These are phyloP conservation scores for Chloroceryle aenea DNA, from an alignment of 2,113 vertebrate genomes.

Conservation along the genomic window DNA sequence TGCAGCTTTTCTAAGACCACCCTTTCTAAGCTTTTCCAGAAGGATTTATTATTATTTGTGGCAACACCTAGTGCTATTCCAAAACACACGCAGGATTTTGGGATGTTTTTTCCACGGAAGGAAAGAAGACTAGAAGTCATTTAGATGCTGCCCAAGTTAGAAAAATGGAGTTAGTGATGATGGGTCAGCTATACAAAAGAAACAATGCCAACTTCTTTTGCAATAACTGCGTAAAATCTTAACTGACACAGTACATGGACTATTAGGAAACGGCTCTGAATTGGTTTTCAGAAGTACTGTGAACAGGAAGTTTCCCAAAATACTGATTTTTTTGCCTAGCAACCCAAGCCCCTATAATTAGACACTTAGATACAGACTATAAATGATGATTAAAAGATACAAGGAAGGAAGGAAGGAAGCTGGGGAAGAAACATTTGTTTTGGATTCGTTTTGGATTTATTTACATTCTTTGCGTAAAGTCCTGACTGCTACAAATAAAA, in stretches of 20 bases:
- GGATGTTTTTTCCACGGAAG: background rate
- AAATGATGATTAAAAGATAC: background rate
- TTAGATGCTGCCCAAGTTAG: background rate
- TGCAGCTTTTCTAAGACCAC: background rate
- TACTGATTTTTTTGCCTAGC: slow-evolving; percentile 54
- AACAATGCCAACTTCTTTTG: background rate
- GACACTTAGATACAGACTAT: background rate
- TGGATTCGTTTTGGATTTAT: background rate
- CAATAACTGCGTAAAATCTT: background rate
- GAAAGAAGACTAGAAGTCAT: background rate
- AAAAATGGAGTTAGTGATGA: background rate
- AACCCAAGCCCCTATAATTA: slow-evolving; percentile 43
- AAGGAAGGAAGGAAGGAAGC: background rate
- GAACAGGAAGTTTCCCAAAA: slow-evolving; percentile 57
- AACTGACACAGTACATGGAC: background rate
- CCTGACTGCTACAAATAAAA: background rate
- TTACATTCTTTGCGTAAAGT: background rate
- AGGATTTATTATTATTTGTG: background rate
- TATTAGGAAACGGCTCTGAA: background rate
- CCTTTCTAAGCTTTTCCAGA: background rate
- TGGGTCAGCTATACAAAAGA: background rate
- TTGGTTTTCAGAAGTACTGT: background rate
- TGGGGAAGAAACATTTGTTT: background rate
- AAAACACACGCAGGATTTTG: background rate
- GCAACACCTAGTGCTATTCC: background rate